Base-by-base conservation (phyloP, 1,140 invertebrate species). In the Phocides pigmalion region DNA sequence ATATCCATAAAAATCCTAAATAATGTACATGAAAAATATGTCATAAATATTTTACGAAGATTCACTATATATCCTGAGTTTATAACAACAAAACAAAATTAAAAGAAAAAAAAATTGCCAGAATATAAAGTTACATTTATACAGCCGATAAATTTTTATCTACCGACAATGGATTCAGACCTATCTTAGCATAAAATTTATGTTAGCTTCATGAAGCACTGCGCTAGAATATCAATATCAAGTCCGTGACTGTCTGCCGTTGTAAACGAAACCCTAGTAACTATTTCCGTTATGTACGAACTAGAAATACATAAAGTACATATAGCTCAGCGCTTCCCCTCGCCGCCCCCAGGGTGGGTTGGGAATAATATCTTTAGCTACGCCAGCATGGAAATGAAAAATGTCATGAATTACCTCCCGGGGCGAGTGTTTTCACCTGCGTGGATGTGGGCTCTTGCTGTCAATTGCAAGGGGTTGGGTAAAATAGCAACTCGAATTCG, bases 301-400 rank as follows among this genome's bases (percentile, higher is more conserved):
- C 39, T 44, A 28, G 6, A 41, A 16, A 20, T 22, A 56, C 39
- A 44, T 56, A 56, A 20, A 19, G 39, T 5, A 32, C 22, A 41
- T 32, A 16, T 56, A 44, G 20, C 39, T 42, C 37, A 56, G 35
- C 51, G 19, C 51, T 28, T 47, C 11, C 39, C 53, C 39, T 15
- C 53, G 9, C 53, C 20, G 12, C 11, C 9, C 41, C 39, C 53
- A 54, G 65, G 69, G 70, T 47, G 58, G 63, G 63, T 67, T 68
- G 76, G 72, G 76, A 70, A 58, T 78, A 79, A 76, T 72, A 80
- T 74, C 77, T 78, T 75, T 72, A 81, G 72, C 75, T 64, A 39
- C 70, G 68, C 20, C 58, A 65, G 65, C 64, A 67, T 72, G 69
- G 69, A 80, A 77, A 73, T 78, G 73, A 76, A 76, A 78, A 76